Evolutionary conservation across 2,797 vertebrate species (phyloP).

Genomic region (Pampus argenteus): DNA sequence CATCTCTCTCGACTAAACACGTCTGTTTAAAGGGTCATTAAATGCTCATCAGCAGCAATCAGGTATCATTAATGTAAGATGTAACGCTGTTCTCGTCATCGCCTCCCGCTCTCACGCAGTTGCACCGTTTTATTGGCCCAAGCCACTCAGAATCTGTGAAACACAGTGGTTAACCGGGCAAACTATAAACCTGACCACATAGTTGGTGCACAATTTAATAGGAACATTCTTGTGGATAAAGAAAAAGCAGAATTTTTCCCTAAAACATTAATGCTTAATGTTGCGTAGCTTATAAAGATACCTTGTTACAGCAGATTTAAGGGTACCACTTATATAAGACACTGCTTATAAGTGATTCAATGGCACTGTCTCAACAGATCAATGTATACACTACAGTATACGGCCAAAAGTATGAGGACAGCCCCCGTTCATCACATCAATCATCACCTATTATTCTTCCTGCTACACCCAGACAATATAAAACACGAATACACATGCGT

Average conservation of each 20-base stretch:
- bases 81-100: background rate
- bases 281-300: too few species aligned
- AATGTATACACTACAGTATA: background rate
- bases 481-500: too few species aligned
- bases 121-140: background rate
- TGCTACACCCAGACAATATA: too few species aligned
- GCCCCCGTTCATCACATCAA: too few species aligned
- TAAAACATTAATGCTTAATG: too few species aligned
- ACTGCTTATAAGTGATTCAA: background rate
- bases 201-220: background rate
- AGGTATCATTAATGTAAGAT: background rate
- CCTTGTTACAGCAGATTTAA: background rate
- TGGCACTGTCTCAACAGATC: too few species aligned
- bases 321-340: background rate
- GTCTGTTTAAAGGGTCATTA: constrained; percentile 12
- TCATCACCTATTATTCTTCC: background rate
- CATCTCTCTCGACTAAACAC: background rate
- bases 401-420: too few species aligned
- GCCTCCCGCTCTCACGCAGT: background rate
- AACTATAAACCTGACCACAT: background rate
- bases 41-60: constrained; percentile 14
- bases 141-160: background rate
- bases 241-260: background rate
- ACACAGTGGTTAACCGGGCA: background rate
- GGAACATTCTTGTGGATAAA: constrained; percentile 1